Base-by-base conservation (phyloP, 2,113 vertebrate genomes). In the Limnothrissa miodon region DNA sequence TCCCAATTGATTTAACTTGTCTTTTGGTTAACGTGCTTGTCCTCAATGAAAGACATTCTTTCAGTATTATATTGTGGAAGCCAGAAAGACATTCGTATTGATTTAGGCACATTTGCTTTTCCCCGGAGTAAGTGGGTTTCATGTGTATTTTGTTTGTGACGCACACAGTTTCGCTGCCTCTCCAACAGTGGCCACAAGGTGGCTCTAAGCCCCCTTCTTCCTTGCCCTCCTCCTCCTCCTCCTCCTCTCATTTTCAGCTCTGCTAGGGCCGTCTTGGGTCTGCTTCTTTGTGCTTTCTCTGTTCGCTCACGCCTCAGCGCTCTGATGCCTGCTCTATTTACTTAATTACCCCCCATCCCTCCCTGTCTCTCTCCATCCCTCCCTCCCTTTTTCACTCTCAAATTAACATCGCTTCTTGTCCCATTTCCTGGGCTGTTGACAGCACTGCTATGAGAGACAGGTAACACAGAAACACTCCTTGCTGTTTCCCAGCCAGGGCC, bases 201-300 rank as follows among this genome's bases (percentile, higher is more conserved):
- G 66, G 66, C 66, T 74, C 66, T 74, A 33, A 33, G 66, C 29
- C 66, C 33, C 66, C 53, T 53, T 13, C 48, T 11, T 17, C 11
- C 48, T 21, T 10, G 4, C 8, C 48, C 19, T 21, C 19, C 59
- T 66, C 10, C 25, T 11, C 10, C 56, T 25, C 56, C 25, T 25
- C 5, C 25, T 25, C 10, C n/a, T 25, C 25, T 39, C 33, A 10
- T 33, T 39, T 33, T 74, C 33, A 15, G 66, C 29, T 74, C 29
- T 33, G 11, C 15, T 29, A 39, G 66, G 66, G 66, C 66, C 5
- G 66, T 74, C 66, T 74, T 74, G 25, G 66, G 25, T 74, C 66
- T 74, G 66, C 66, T 74, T 74, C 66, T 33, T 74, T 74, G 66
- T 74, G 66, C 66, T 74, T 74, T 74, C 66, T 74, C 66, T 74